phyloP scores from a whole-genome alignment of 2,113 vertebrate species.

The Jaculus jaculus region DNA sequence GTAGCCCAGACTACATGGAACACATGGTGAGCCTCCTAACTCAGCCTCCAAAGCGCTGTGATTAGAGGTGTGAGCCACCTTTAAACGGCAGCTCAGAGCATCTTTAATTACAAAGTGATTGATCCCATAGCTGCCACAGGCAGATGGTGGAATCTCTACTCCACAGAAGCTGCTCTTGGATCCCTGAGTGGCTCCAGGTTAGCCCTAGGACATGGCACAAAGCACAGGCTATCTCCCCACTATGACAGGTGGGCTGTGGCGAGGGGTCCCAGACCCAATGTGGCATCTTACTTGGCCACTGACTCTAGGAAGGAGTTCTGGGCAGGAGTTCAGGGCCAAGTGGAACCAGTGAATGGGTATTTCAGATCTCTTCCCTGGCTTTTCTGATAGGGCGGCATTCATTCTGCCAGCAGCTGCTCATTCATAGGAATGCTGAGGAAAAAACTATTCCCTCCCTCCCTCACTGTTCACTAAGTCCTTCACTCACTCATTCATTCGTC shows the following conservation, averaged over 20 bases:
- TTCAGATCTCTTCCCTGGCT: background rate
- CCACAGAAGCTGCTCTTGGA: background rate
- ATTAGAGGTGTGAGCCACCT: too few species aligned
- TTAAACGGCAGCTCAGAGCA: too few species aligned
- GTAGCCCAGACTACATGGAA: too few species aligned
- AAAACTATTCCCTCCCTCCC: fast-evolving
- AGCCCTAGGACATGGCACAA: background rate
- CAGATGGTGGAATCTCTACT: fast-evolving
- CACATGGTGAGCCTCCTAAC: too few species aligned
- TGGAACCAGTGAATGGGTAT: background rate
- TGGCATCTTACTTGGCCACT: background rate
- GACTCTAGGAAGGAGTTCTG: too few species aligned
- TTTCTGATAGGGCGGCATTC: background rate
- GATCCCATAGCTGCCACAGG: background rate
- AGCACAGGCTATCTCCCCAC: background rate
- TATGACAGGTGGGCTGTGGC: background rate
- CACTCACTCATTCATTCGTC: background rate
- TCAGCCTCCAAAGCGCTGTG: too few species aligned
- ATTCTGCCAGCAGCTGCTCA: background rate
- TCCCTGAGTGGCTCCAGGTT: background rate
- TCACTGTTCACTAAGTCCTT: fast-evolving
- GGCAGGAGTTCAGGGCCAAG: background rate
- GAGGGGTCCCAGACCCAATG: background rate
- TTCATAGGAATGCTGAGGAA: background rate
- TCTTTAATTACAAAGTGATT: too few species aligned